Evolutionary conservation across 1,140 invertebrate species (phyloP).

Genomic region (Holcopasites calliopsidis): DNA sequence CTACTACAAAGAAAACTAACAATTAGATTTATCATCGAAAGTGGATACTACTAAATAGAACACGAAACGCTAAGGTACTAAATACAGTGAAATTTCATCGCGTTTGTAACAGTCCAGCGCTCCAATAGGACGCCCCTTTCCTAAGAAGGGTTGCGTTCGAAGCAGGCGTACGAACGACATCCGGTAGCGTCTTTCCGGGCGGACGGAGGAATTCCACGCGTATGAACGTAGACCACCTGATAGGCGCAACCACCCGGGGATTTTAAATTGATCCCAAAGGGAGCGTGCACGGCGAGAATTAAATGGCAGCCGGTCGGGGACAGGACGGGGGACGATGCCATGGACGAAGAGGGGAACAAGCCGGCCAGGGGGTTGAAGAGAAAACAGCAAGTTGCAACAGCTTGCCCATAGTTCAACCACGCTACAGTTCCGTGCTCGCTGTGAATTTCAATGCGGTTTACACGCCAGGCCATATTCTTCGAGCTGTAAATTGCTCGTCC

Average conservation of each 20-base stretch:
- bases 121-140: background rate
- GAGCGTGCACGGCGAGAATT: constrained; percentile 48
- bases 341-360: constrained; percentile 27
- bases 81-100: constrained; percentile 11
- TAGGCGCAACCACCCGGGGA: constrained; percentile 51
- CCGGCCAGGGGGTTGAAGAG: constrained; percentile 49
- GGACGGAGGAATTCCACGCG: constrained; percentile 35
- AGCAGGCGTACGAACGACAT: constrained; percentile 37
- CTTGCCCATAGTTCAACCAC: constrained; percentile 73
- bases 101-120: background rate
- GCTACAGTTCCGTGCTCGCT: constrained; percentile 56
- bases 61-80: background rate
- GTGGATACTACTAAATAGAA: too few species aligned
- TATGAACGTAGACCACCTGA: constrained; percentile 41
- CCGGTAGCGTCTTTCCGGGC: constrained; percentile 42
- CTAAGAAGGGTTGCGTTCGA: background rate
- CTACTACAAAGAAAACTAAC: too few species aligned
- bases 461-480: constrained; percentile 56
- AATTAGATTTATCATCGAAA: too few species aligned
- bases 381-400: constrained; percentile 71
- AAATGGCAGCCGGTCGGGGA: constrained; percentile 56
- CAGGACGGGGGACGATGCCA: constrained; percentile 25
- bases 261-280: constrained; percentile 63
- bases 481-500: constrained; percentile 58
- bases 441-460: constrained; percentile 72